Conservation (phyloP, 2,113 vertebrate species). For the Lampris incognitus region DNA sequence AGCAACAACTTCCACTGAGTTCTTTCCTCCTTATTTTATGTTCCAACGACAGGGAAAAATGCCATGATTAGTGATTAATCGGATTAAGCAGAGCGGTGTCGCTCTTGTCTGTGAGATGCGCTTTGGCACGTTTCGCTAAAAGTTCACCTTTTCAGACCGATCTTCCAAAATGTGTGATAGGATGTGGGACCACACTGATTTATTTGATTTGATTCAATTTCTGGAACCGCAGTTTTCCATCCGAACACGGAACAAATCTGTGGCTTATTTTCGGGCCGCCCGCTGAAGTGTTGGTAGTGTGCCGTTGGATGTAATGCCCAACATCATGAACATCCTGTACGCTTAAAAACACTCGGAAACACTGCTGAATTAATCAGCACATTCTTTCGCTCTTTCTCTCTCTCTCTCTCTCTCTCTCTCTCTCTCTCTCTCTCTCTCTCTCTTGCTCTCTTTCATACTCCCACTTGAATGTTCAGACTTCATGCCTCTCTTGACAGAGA, state of each 20-base stretch:
- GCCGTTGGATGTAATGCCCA: constrained; percentile 10
- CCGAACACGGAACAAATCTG: constrained; percentile 74
- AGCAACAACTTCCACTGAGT: constrained; percentile 37
- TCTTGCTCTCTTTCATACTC: constrained; percentile 3
- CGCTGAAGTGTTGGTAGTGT: constrained; percentile 31
- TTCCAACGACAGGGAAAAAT: constrained; percentile 51
- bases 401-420: neutral
- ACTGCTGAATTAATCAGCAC: constrained; percentile 28
- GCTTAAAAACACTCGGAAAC: constrained; percentile 15
- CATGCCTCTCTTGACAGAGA: constrained; percentile 10
- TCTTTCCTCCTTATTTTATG: constrained; percentile 26
- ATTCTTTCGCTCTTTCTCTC: neutral
- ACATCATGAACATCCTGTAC: constrained; percentile 15
- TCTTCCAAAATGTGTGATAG: constrained; percentile 53
- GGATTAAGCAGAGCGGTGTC: constrained; percentile 68
- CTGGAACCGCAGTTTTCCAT: constrained; percentile 59
- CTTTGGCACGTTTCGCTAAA: constrained; percentile 57
- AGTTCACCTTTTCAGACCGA: constrained; percentile 55
- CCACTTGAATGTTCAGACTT: constrained; percentile 6
- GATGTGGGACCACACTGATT: constrained; percentile 53
- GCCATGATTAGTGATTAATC: constrained; percentile 71
- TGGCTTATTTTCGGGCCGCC: constrained; percentile 50
- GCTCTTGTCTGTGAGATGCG: constrained; percentile 51
- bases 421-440: neutral
- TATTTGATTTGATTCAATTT: constrained; percentile 11